Evolutionary conservation across 2,797 vertebrate species (phyloP), one percentile per base, ranked within the genome.

Genomic region (Crocodylus rhombifer): DNA sequence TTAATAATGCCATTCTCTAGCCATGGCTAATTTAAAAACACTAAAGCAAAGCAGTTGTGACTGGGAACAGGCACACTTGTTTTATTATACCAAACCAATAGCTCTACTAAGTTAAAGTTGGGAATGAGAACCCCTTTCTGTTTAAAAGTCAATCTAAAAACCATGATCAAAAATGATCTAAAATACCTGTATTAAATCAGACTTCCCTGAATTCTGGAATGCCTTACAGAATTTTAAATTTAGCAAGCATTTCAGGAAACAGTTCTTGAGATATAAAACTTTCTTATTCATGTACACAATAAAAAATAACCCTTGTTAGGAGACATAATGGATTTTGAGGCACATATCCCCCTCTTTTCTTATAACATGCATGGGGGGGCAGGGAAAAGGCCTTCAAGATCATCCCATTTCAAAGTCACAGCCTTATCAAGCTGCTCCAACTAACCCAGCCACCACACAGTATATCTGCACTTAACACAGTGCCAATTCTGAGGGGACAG

Each of bases 401-500:
- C 14, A 7, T 86, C 86, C 85, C 73, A 64, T 17, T 57, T 4
- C 42, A 51, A 10, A 51, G 42, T 51, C 42, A 51, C 42, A 51
- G 42, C 42, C 42, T 11, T 51, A 51, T 10, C 30, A 78, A 56
- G 17, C 28, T 14, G 12, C 36, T 91, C 88, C 90, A 80, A 83
- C 85, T 25, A 30, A 55, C 28, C 42, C 62, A 4, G 26, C 80
- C 0, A 0, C 28, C n/a, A 1, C 3, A 69, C 64, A 64, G 2
- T 3, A 23, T 57, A 16, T 57, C 60, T 36, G 80, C 78, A 63
- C 82, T 51, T 60, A 80, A 74, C 14, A 26, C n/a, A 14, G 33
- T 93, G 94, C 92, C 91, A 92, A 81, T 25, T 80, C 86, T 33
- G 62, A 79, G 63, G 65, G 86, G 62, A 55, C 36, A 63, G 91